Evolutionary conservation across 2,888 invertebrate genomes (phyloP).

Genomic region (Apamea monoglypha): DNA sequence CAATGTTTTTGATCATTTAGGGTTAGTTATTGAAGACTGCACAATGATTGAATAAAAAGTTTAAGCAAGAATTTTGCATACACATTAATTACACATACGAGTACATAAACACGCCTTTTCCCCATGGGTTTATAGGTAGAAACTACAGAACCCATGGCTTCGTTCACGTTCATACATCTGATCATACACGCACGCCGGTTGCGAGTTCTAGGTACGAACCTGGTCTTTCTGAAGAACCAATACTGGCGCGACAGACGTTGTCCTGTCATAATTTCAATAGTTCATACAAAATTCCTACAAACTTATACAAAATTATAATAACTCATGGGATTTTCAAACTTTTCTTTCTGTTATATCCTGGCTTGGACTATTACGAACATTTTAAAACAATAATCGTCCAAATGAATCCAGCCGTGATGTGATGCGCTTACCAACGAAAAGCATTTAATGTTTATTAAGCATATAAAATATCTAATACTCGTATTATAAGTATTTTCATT

Average conservation of each 20-base stretch:
- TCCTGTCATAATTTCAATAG: no score
- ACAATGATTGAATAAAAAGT: neutral
- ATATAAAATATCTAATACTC: no score
- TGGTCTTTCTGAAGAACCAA: no score
- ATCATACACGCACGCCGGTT: neutral
- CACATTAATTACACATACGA: neutral
- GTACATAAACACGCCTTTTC: no score
- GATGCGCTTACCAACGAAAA: no score
- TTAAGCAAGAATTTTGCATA: neutral
- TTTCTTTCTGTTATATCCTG: neutral
- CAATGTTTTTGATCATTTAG: neutral
- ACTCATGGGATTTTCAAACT: neutral
- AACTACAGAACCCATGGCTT: neutral
- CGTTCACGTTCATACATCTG: no score
- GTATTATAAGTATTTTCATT: neutral
- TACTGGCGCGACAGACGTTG: no score
- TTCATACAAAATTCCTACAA: no score
- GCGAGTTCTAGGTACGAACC: neutral
- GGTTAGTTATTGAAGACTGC: no score
- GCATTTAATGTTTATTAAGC: no score
- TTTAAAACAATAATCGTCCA: neutral
- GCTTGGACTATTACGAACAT: neutral
- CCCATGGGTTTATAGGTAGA: neutral
- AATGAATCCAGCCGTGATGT: no score
- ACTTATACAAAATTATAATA: no score